Percentiles rank a stretch among this genome's conserved stretches.
Conservation (phyloP, 2,888 invertebrate species). For the Chrysolina americana region DNA sequence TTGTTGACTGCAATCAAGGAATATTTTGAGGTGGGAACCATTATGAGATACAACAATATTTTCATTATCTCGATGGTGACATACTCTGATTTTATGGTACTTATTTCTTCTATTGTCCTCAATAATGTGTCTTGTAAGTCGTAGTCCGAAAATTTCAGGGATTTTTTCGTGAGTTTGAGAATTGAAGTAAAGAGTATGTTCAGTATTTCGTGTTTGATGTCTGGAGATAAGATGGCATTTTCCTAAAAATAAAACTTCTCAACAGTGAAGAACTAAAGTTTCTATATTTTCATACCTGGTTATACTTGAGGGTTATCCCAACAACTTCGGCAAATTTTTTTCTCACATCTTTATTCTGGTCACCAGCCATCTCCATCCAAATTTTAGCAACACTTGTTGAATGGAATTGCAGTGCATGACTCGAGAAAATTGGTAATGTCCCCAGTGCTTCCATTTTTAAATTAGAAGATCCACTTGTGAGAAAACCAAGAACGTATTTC, state of each 20-base stretch:
- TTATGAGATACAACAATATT: slow-evolving; percentile 75
- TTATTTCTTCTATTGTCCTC: slow-evolving; percentile 72
- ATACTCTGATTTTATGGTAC: slow-evolving; percentile 38
- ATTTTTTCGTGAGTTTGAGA: slow-evolving; percentile 70
- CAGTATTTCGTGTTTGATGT: slow-evolving; percentile 68
- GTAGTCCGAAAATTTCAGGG: slow-evolving; percentile 72
- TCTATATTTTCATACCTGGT: slow-evolving; percentile 52
- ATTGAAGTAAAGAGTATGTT: slow-evolving; percentile 68
- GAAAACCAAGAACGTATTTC: slow-evolving; percentile 54
- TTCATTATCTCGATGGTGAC: slow-evolving; percentile 65
- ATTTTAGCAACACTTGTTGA: slow-evolving; percentile 61
- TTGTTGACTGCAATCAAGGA: slow-evolving; percentile 74
- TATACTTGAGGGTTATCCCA: slow-evolving; percentile 61
- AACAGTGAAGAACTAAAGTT: slow-evolving; percentile 20
- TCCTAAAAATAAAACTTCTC: slow-evolving; percentile 44
- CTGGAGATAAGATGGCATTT: slow-evolving; percentile 53
- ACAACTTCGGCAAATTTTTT: slow-evolving; percentile 64
- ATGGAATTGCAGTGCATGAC: slow-evolving; percentile 68
- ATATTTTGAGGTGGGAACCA: slow-evolving; percentile 75
- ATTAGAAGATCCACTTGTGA: slow-evolving; percentile 51
- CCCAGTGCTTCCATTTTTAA: slow-evolving; percentile 65
- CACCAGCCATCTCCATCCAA: slow-evolving; percentile 68
- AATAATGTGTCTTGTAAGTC: slow-evolving; percentile 73
- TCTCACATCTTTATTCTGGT: slow-evolving; percentile 64
- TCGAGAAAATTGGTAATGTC: slow-evolving; percentile 67